These are phyloP conservation scores for Manis crassicaudata DNA, from an alignment of 2,797 vertebrate species.

Conservation along the genomic window DNA sequence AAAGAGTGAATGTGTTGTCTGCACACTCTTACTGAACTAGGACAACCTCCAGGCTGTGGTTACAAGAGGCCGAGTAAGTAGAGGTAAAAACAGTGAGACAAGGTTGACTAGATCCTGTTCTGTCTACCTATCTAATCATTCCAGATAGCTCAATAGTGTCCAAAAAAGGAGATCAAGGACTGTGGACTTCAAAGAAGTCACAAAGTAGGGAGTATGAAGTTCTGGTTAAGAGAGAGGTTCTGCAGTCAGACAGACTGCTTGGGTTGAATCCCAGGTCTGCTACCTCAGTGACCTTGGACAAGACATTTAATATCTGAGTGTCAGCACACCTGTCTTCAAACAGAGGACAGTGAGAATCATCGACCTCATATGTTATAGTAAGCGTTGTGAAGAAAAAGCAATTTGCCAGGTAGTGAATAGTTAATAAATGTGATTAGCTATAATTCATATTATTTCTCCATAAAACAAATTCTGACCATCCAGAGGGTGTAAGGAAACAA, in stretches of 20 bases:
- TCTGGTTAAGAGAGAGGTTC: background rate
- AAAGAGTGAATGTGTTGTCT: background rate
- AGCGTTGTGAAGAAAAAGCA: background rate
- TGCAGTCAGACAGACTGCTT: background rate
- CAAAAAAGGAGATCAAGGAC: background rate
- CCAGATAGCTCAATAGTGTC: background rate
- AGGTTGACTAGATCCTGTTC: background rate
- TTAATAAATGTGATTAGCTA: background rate
- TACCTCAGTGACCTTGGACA: background rate
- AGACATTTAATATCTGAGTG: background rate
- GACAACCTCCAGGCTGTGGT: conserved; percentile 4
- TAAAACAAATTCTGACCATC: conserved; percentile 23
- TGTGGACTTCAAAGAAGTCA: background rate
- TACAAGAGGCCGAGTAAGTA: conserved; percentile 2
- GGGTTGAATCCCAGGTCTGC: background rate
- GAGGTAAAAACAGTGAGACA: background rate
- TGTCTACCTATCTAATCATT: background rate
- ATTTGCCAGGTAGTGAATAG: background rate
- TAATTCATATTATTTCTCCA: background rate
- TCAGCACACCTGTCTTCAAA: background rate
- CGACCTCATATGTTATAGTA: background rate
- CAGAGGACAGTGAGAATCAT: background rate
- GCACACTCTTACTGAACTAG: background rate
- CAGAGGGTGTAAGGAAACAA: background rate
- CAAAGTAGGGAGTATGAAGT: background rate